Percentiles rank a stretch among this genome's conserved stretches.
phyloP scores from a whole-genome alignment of 2,888 invertebrate genomes.

The Neoaliturus tenellus region DNA sequence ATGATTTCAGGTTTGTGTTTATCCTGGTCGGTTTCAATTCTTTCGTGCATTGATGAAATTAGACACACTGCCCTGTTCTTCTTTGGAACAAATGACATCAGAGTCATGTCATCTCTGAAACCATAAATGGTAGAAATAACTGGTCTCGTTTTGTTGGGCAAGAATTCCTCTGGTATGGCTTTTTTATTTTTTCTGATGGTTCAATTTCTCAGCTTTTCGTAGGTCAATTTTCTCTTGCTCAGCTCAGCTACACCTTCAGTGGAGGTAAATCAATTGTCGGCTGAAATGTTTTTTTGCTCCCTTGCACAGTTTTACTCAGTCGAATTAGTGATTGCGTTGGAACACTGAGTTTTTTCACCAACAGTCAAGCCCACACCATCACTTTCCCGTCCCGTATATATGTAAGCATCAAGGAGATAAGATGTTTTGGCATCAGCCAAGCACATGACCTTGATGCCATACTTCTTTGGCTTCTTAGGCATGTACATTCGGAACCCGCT shows the following conservation, averaged over 20 bases:
- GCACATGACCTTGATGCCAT: conserved; percentile 15
- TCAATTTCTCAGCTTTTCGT: too few relatives aligned
- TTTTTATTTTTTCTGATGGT: conserved; percentile 6
- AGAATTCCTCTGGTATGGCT: conserved; percentile 46
- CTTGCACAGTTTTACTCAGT: neutral
- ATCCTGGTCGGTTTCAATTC: neutral
- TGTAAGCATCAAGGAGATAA: conserved; percentile 16
- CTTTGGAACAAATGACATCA: conserved; percentile 47
- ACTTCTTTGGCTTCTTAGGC: conserved; percentile 30
- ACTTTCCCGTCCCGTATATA: conserved; percentile 18
- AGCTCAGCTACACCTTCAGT: conserved; percentile 3
- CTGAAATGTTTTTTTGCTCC: neutral
- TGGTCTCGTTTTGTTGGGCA: neutral
- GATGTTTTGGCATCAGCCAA: conserved; percentile 9
- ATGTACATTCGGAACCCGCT: conserved; percentile 2
- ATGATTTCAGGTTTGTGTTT: conserved; percentile 18
- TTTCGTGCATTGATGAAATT: neutral
- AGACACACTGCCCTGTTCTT: conserved; percentile 13
- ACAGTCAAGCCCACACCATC: conserved; percentile 11
- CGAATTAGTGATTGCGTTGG: conserved; percentile 64
- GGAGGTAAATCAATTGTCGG: neutral
- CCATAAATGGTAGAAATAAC: conserved; percentile 14
- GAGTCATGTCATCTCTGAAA: conserved; percentile 39
- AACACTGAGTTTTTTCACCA: conserved; percentile 62
- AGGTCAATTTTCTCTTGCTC: conserved; percentile 1